phyloP scores from a whole-genome alignment of 2,113 vertebrate genomes.

The Ciconia boyciana region DNA sequence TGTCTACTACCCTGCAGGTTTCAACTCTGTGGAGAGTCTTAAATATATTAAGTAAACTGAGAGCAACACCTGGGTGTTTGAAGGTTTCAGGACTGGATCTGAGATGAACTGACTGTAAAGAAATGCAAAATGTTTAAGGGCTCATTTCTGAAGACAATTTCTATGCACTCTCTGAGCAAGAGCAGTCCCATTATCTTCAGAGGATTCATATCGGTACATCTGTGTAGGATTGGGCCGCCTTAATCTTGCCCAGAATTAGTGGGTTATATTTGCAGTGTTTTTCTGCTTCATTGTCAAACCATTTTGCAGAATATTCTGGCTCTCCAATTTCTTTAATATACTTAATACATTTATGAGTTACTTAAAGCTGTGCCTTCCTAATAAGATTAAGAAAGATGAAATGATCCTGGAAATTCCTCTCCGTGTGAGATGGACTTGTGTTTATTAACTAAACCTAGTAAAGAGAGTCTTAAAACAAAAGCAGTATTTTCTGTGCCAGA shows the following conservation, averaged over 20 bases:
- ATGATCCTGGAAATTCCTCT: slow-evolving; percentile 48
- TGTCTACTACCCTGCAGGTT: background rate
- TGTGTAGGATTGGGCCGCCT: background rate
- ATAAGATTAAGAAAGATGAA: slow-evolving; percentile 46
- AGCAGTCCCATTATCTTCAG: background rate
- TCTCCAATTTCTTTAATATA: slow-evolving; percentile 17
- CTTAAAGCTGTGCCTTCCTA: slow-evolving; percentile 28
- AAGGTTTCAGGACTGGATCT: background rate
- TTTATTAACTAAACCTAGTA: slow-evolving; percentile 7
- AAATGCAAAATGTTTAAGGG: background rate
- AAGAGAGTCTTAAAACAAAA: slow-evolving; percentile 53
- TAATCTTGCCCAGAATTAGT: background rate
- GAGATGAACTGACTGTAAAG: background rate
- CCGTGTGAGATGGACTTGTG: background rate
- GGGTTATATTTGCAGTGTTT: background rate
- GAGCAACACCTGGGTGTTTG: background rate
- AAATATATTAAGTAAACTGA: background rate
- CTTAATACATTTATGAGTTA: slow-evolving; percentile 27
- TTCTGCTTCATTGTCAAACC: slow-evolving; percentile 18
- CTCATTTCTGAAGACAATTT: background rate
- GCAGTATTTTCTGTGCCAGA: slow-evolving; percentile 35
- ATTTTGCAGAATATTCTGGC: slow-evolving; percentile 26
- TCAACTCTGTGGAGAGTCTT: background rate
- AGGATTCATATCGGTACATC: rapidly evolving
- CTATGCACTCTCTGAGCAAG: background rate